phyloP scores from a whole-genome alignment of 2,888 invertebrate species.

The Ophion ellenae region DNA sequence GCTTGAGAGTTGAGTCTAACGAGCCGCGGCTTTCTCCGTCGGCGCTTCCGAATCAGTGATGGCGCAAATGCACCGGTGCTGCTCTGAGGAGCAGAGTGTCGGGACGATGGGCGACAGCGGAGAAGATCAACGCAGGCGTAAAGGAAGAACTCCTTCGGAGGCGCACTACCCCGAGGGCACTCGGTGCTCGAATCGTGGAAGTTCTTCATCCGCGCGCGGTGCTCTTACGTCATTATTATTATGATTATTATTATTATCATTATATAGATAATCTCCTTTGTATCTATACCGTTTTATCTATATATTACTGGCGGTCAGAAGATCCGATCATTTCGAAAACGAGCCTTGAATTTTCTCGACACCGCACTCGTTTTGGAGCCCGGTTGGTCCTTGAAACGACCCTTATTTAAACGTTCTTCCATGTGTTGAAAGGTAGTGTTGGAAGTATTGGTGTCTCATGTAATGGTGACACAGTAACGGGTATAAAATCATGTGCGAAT shows the following conservation, averaged over 20 bases:
- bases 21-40: conserved; percentile 64
- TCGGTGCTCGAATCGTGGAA: conserved; percentile 6
- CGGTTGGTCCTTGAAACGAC: neutral
- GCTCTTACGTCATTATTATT: neutral
- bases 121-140: conserved; percentile 31
- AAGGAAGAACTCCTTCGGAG: conserved; percentile 32
- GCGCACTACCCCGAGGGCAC: conserved; percentile 45
- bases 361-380: neutral
- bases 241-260: no score
- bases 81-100: conserved; percentile 32
- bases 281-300: no score
- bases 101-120: conserved; percentile 16
- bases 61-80: conserved; percentile 54
- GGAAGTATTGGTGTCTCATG: neutral
- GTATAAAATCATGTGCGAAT: no score
- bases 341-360: neutral
- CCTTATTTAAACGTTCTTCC: neutral
- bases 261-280: no score
- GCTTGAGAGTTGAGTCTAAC: conserved; percentile 60
- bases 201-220: neutral
- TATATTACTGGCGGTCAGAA: no score
- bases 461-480: neutral
- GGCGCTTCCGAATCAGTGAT: conserved; percentile 61
- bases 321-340: no score
- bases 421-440: neutral